Conservation (phyloP, 2,113 vertebrate species). For the Chloropsis cyanopogon region DNA sequence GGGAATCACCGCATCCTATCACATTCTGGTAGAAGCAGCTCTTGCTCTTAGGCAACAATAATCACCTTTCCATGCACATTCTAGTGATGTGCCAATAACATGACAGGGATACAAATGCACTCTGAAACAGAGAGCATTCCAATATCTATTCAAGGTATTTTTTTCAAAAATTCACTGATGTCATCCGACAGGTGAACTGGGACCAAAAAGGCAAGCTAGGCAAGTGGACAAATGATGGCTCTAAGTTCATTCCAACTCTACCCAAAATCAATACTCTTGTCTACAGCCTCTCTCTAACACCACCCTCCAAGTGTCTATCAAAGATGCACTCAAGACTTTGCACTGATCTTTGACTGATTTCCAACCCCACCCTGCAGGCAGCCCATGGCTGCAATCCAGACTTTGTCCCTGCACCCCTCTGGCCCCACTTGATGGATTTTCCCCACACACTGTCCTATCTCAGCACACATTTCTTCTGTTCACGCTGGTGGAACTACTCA, state of each 20-base stretch:
- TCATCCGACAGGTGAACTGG: neutral
- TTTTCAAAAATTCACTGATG: neutral
- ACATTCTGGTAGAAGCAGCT: neutral
- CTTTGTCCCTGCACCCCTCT: neutral
- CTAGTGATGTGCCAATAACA: neutral
- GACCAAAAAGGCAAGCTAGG: neutral
- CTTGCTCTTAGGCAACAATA: neutral
- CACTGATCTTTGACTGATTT: neutral
- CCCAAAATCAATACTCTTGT: neutral
- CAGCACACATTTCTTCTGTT: fast-evolving
- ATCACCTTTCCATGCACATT: neutral
- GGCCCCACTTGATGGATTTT: neutral
- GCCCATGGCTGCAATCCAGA: neutral
- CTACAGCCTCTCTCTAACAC: neutral
- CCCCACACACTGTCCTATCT: neutral
- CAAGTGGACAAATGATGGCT: neutral
- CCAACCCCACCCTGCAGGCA: neutral
- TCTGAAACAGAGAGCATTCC: neutral
- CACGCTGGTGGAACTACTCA: neutral
- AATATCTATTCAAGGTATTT: neutral
- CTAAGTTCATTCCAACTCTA: neutral
- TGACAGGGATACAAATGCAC: neutral
- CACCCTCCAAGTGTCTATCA: neutral
- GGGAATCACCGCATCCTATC: neutral
- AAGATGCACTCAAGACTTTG: constrained; percentile 23